A percentile compares a stretch with the other conserved stretches of the same genome.
These are phyloP conservation scores for Acanthosoma haemorrhoidale DNA, from an alignment of 2,888 invertebrate species.

Conservation along the genomic window DNA sequence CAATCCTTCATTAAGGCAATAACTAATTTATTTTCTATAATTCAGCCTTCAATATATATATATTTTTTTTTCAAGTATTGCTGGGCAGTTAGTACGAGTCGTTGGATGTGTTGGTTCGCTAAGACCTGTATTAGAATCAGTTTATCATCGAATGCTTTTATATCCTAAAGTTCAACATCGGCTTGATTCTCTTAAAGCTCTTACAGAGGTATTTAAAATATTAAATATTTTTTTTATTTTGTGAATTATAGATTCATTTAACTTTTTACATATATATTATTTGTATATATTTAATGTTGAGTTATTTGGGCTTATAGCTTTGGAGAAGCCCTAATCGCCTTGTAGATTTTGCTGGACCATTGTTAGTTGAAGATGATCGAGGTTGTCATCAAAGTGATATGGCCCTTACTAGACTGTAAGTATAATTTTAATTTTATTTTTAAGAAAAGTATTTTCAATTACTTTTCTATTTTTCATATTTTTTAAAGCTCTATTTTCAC, in stretches of 20 bases:
- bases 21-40: neutral
- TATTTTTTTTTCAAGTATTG: conserved; percentile 59
- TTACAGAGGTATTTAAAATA: conserved; percentile 68
- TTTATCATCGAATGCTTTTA: conserved; percentile 87
- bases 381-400: conserved; percentile 65
- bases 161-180: conserved; percentile 81
- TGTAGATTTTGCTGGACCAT: conserved; percentile 62
- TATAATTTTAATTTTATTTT: too few relatives aligned
- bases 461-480: too few relatives aligned
- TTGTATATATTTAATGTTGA: neutral
- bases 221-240: too few relatives aligned
- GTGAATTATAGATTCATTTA: too few relatives aligned
- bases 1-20: too few relatives aligned
- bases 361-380: conserved; percentile 56
- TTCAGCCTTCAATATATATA: neutral
- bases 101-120: conserved; percentile 83
- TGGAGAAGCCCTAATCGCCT: conserved; percentile 72
- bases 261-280: neutral
- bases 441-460: too few relatives aligned
- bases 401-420: conserved; percentile 75
- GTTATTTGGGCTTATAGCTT: conserved; percentile 47
- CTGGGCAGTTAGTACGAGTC: conserved; percentile 78
- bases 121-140: conserved; percentile 83
- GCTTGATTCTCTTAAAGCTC: conserved; percentile 75
- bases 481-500: too few relatives aligned